Base-by-base conservation (phyloP, 2,888 invertebrate genomes). In the Tetragonisca angustula region DNA sequence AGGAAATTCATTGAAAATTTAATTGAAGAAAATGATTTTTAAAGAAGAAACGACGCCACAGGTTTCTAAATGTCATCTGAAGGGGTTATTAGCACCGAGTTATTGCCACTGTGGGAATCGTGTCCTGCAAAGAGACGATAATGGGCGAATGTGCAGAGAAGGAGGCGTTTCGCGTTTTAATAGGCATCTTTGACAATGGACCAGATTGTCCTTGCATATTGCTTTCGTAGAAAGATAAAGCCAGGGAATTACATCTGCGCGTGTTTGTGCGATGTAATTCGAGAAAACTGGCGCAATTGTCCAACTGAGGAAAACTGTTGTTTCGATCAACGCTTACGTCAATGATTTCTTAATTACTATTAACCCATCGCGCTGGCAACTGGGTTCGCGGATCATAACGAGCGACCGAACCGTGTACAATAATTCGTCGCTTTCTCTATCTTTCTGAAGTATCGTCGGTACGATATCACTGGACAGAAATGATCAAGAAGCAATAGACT, bases 51-150 rank as follows among this genome's bases (percentile, higher is more conserved):
- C 70, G 49, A n/a, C 56, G 36, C 36, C 9, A 36, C 36, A 36
- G 36, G 36, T 36, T 36, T 36, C 9, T 36, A 36, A 36, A 36
- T 36, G 36, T 36, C 36, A 5, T 36, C 36, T 36, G 0, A 36
- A 36, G 36, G 5, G 6, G 36, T 89, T 91, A 92, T 92, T 92
- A 92, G 91, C 90, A 88, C 83, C 86, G 88, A 92, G 92, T 92
- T 91, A 92, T 92, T 90, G 90, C 91, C 90, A 89, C 88, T 90
- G 86, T 36, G 36, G 36, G 36, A 9, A 36, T 81, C 85, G 81
- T 79, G 87, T 88, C 86, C 89, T 85, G 88, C 87, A 85, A 86
- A 83, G 80, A 79, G 86, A 73, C 87, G 90, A 91, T 91, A 90
- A 91, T 89, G 81, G 88, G n/a, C 86, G 89, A 79, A 84, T 82